phyloP scores from a whole-genome alignment of 2,797 vertebrate genomes.

The Thunnus albacares region DNA sequence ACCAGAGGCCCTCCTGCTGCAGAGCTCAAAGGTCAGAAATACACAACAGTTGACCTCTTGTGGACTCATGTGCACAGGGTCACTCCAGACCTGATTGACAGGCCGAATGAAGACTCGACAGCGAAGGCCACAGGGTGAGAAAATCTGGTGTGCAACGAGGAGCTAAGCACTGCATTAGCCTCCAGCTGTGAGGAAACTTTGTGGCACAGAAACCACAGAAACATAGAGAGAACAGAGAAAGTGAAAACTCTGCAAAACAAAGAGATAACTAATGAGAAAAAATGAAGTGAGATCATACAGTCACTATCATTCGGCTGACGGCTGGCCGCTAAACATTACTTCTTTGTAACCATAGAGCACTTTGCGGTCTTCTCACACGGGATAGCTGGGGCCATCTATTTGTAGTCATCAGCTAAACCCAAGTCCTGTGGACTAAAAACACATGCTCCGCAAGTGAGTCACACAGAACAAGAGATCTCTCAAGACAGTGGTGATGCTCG shows the following conservation, averaged over 20 bases:
- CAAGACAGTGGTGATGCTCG: conserved; percentile 64
- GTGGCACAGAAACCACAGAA: conserved; percentile 22
- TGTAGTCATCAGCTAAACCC: conserved; percentile 71
- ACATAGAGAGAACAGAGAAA: conserved; percentile 19
- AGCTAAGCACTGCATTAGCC: conserved; percentile 36
- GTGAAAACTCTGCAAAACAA: conserved; percentile 23
- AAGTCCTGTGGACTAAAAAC: conserved; percentile 67
- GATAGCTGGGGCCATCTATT: conserved; percentile 64
- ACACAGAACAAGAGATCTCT: conserved; percentile 61
- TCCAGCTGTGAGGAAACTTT: conserved; percentile 50
- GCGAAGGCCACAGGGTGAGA: conserved; percentile 60
- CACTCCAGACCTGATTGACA: conserved; percentile 70
- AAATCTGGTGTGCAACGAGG: conserved; percentile 39
- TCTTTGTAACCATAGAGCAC: conserved; percentile 59
- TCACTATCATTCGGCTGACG: conserved; percentile 35
- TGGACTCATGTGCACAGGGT: conserved; percentile 54
- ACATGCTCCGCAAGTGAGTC: conserved; percentile 77
- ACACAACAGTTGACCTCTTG: conserved; percentile 86
- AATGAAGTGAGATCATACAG: conserved; percentile 41
- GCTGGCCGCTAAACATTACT: conserved; percentile 36
- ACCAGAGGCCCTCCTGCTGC: conserved; percentile 89
- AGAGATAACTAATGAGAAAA: conserved; percentile 46
- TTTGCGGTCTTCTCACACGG: conserved; percentile 69
- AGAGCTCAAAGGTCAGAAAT: conserved; percentile 90
- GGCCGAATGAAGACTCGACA: conserved; percentile 44